Percentiles rank a stretch among this genome's conserved stretches.
Conservation (phyloP, 2,888 invertebrate genomes). For the Lumbricus terrestris region DNA sequence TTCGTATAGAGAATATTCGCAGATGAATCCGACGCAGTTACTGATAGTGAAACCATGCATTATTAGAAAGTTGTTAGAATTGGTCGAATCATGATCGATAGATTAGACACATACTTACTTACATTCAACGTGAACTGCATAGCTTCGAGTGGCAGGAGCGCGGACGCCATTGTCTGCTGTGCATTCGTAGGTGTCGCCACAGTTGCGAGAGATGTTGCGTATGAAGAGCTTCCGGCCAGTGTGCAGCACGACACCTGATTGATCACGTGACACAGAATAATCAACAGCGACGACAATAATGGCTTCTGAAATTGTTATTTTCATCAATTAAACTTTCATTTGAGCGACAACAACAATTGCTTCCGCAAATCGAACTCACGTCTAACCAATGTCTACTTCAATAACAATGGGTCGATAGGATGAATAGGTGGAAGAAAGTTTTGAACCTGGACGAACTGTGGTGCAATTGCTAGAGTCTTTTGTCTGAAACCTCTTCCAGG, state of each 20-base stretch:
- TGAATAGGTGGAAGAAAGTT: background rate
- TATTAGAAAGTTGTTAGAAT: background rate
- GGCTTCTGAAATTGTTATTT: background rate
- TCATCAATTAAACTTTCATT: too few species aligned
- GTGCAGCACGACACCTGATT: background rate
- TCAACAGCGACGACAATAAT: background rate
- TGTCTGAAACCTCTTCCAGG: background rate
- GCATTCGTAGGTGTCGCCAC: conserved; percentile 89
- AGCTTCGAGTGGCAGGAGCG: conserved; percentile 67
- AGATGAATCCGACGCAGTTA: background rate
- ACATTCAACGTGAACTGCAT: conserved; percentile 40
- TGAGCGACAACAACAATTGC: too few species aligned
- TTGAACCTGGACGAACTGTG: background rate
- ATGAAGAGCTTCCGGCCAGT: conserved; percentile 71
- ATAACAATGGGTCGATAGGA: too few species aligned
- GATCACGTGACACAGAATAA: background rate
- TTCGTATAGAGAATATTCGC: background rate
- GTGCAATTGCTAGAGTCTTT: background rate
- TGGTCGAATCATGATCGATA: background rate
- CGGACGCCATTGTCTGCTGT: conserved; percentile 89
- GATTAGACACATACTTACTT: conserved; percentile 17
- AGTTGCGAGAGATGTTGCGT: conserved; percentile 78
- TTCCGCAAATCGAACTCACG: too few species aligned
- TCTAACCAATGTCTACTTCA: too few species aligned
- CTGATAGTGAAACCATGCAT: background rate